Evolutionary conservation across 1,140 invertebrate species (phyloP).

Genomic region (Cecropterus lyciades): DNA sequence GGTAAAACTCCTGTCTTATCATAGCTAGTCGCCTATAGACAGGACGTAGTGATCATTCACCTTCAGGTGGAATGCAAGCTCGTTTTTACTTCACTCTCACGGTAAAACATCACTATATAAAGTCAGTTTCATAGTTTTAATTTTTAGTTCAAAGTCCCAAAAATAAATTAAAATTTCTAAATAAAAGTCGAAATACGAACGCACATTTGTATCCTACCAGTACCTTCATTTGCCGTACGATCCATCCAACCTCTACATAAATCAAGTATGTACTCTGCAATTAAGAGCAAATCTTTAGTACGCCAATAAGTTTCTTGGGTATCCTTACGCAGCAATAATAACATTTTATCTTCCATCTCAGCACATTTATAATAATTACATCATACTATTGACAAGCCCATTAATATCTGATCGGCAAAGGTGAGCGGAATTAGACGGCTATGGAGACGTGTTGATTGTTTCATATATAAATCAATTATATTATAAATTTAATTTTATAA

Average conservation of each 20-base stretch:
- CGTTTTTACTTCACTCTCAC: too few relatives aligned
- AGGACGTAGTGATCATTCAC: too few relatives aligned
- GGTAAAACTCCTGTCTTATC: too few relatives aligned
- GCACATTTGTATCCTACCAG: too few relatives aligned
- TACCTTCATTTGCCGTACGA: neutral
- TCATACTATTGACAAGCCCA: slow-evolving; percentile 71
- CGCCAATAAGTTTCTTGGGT: slow-evolving; percentile 62
- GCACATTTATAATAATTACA: slow-evolving; percentile 80
- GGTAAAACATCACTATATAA: too few relatives aligned
- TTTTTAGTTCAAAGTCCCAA: too few relatives aligned
- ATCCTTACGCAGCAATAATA: slow-evolving; percentile 59
- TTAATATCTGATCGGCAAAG: slow-evolving; percentile 64
- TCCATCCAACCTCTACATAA: slow-evolving; percentile 22
- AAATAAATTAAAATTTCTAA: neutral
- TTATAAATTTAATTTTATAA: too few relatives aligned
- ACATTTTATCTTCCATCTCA: slow-evolving; percentile 66
- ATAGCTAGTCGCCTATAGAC: too few relatives aligned
- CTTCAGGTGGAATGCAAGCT: too few relatives aligned
- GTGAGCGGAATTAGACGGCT: slow-evolving; percentile 28
- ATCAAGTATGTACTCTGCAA: slow-evolving; percentile 57
- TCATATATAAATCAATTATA: too few relatives aligned
- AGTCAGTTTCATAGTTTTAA: too few relatives aligned
- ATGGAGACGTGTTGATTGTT: slow-evolving; percentile 24
- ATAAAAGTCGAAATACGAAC: neutral
- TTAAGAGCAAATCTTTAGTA: slow-evolving; percentile 61